A percentile compares a stretch with the other conserved stretches of the same genome.
Evolutionary conservation across 2,797 vertebrate genomes (phyloP).

Genomic region (Brachymystax lenok): DNA sequence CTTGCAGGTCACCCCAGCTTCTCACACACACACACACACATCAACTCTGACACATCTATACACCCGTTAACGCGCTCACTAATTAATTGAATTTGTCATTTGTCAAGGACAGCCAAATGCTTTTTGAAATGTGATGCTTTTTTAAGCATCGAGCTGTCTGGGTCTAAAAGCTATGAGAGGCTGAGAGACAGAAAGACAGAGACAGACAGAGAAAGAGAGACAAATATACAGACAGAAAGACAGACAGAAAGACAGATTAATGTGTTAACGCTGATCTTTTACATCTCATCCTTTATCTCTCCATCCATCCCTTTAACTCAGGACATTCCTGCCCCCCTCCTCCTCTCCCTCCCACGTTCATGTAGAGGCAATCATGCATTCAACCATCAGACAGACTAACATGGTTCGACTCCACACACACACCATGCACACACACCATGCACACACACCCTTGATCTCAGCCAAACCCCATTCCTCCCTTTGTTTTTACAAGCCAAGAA

Average conservation of each 20-base stretch:
- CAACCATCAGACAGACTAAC: constrained; percentile 73
- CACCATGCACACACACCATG: neutral
- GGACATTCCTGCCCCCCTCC: constrained; percentile 35
- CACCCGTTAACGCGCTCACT: constrained; percentile 34
- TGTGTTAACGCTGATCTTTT: no score
- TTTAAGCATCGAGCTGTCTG: no score
- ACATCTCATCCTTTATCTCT: constrained; percentile 28
- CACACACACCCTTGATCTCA: constrained; percentile 19
- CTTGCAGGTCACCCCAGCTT: constrained; percentile 69
- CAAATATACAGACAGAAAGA: no score
- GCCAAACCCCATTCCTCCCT: constrained; percentile 6
- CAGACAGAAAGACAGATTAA: no score
- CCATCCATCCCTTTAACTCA: constrained; percentile 68
- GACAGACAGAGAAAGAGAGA: no score
- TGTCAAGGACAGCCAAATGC: constrained; percentile 53
- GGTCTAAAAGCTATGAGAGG: no score
- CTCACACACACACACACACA: constrained; percentile 66
- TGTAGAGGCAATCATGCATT: constrained; percentile 76
- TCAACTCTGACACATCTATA: constrained; percentile 17
- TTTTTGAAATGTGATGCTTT: neutral
- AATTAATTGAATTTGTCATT: constrained; percentile 69
- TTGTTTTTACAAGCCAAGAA: constrained; percentile 54
- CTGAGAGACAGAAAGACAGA: no score
- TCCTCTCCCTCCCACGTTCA: constrained; percentile 62
- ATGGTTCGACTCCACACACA: neutral